phyloP scores from a whole-genome alignment of 2,888 invertebrate species.

The Gortyna flavago region DNA sequence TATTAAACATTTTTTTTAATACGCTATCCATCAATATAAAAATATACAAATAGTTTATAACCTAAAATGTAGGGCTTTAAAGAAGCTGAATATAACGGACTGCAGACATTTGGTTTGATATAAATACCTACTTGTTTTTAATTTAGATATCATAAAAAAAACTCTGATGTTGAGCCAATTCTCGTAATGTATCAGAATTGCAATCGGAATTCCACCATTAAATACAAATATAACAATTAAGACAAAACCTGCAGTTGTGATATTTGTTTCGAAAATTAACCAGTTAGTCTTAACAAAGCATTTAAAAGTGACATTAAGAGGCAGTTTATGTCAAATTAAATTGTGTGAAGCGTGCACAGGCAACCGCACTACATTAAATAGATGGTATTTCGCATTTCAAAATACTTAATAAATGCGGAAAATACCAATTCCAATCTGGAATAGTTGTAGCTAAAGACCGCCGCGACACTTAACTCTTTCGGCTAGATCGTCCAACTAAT shows the following conservation, averaged over 20 bases:
- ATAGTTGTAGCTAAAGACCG: slow-evolving; percentile 83
- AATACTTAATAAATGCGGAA: slow-evolving; percentile 76
- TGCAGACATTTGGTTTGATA: slow-evolving; percentile 61
- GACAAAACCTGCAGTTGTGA: slow-evolving; percentile 56
- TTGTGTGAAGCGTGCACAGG: slow-evolving; percentile 63
- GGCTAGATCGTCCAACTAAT: slow-evolving; percentile 90
- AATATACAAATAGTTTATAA: slow-evolving; percentile 26
- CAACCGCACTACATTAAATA: slow-evolving; percentile 65
- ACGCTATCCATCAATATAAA: slow-evolving; percentile 3
- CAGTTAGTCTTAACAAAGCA: slow-evolving; percentile 68
- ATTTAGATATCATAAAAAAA: slow-evolving; percentile 75
- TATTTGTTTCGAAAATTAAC: slow-evolving; percentile 66
- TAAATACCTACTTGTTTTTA: slow-evolving; percentile 72
- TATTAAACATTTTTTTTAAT: slow-evolving; percentile 23
- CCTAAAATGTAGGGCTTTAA: slow-evolving; percentile 53
- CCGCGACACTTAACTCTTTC: slow-evolving; percentile 88
- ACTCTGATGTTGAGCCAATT: slow-evolving; percentile 78
- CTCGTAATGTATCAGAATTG: slow-evolving; percentile 69
- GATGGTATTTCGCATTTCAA: slow-evolving; percentile 64
- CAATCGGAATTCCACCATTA: slow-evolving; percentile 63
- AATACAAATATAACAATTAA: slow-evolving; percentile 58
- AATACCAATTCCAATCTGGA: slow-evolving; percentile 76
- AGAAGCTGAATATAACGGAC: slow-evolving; percentile 56
- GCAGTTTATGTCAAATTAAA: slow-evolving; percentile 78
- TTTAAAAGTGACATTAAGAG: slow-evolving; percentile 73